A percentile compares a stretch with the other conserved stretches of the same genome.
Conservation (phyloP, 1,140 invertebrate genomes). For the Cyphomyrmex costatus region DNA sequence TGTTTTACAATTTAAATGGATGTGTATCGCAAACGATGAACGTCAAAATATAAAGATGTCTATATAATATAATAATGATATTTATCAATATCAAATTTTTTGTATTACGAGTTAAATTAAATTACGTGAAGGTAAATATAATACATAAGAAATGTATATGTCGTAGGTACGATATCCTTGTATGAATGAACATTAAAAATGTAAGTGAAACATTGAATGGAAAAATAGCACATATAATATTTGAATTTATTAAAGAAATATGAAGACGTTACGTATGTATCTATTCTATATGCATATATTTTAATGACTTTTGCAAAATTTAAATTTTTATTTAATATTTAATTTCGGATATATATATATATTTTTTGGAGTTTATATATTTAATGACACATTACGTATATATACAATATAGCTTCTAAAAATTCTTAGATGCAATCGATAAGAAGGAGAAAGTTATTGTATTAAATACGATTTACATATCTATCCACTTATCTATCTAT, state of each 20-base stretch:
- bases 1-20: slow-evolving; percentile 23
- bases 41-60: neutral
- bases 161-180: neutral
- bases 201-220: neutral
- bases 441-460: neutral
- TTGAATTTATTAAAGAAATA: slow-evolving; percentile 15
- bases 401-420: no score
- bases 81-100: neutral
- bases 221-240: slow-evolving; percentile 3
- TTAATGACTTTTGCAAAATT: neutral
- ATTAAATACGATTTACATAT: neutral
- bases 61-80: neutral
- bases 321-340: neutral
- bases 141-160: neutral
- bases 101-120: neutral
- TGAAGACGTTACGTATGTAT: neutral
- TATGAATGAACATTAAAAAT: slow-evolving; percentile 17
- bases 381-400: neutral
- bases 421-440: neutral
- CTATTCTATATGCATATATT: neutral
- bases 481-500: neutral
- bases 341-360: neutral
- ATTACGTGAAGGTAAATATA: slow-evolving; percentile 7
- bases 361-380: no score
- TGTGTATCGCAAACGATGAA: neutral